Percentiles rank a stretch among this genome's conserved stretches.
Conservation (phyloP, 1,140 invertebrate species). For the Drosophila yakuba region DNA sequence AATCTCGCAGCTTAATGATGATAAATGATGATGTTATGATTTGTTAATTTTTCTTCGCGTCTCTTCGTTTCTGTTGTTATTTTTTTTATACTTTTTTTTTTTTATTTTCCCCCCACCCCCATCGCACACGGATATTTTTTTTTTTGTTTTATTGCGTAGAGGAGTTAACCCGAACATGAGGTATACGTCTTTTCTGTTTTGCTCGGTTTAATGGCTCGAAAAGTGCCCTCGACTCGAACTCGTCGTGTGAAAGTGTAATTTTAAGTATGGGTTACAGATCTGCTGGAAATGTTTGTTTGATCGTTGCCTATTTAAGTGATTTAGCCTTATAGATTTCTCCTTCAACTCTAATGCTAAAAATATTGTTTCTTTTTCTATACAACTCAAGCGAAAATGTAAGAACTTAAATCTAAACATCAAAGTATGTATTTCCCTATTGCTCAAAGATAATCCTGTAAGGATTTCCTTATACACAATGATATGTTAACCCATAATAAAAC, state of each 20-base stretch:
- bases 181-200: constrained; percentile 33
- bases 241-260: constrained; percentile 65
- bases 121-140: neutral
- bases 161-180: constrained; percentile 53
- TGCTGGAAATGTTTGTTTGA: constrained; percentile 9
- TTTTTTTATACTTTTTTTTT: too few species aligned
- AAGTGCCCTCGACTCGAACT: constrained; percentile 11
- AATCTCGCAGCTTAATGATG: constrained; percentile 71
- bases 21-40: constrained; percentile 83
- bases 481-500: neutral
- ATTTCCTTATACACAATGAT: neutral
- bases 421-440: too few species aligned
- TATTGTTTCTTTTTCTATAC: neutral
- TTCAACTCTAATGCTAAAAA: neutral
- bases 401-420: too few species aligned
- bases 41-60: constrained; percentile 76
- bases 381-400: neutral
- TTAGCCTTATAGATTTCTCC: constrained; percentile 11
- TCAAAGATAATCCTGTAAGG: too few species aligned
- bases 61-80: constrained; percentile 17
- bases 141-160: constrained; percentile 64
- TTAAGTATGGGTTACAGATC: constrained; percentile 61
- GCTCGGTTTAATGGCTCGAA: constrained; percentile 58
- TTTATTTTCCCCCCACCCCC: too few species aligned
- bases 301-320: neutral